These are phyloP conservation scores for Notoglanidium macrostoma DNA, from an alignment of 2,797 vertebrate species.

Conservation along the genomic window DNA sequence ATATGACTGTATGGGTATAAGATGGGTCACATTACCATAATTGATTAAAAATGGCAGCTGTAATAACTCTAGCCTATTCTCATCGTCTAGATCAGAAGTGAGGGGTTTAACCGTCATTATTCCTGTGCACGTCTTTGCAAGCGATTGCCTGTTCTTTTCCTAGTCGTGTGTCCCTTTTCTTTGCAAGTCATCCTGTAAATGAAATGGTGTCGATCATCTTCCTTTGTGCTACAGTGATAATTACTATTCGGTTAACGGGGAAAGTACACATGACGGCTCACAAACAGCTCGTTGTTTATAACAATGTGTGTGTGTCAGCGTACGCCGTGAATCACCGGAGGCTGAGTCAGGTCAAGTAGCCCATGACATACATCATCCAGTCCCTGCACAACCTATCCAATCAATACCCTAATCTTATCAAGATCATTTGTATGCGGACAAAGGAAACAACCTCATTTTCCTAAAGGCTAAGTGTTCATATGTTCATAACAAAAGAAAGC, in stretches of 20 bases:
- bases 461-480: constrained; percentile 11
- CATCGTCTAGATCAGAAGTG: neutral
- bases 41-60: too few species aligned
- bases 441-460: constrained; percentile 5
- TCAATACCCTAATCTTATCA: constrained; percentile 37
- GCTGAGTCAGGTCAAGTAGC: constrained; percentile 8
- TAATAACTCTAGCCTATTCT: neutral
- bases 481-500: neutral
- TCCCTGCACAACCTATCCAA: neutral
- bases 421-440: neutral
- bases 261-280: neutral
- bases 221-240: neutral
- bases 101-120: neutral
- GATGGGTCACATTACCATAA: neutral
- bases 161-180: neutral
- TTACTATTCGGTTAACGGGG: neutral
- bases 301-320: neutral
- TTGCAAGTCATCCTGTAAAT: neutral
- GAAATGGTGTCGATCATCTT: neutral
- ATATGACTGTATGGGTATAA: too few species aligned
- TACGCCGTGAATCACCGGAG: neutral
- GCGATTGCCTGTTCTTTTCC: neutral
- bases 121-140: neutral
- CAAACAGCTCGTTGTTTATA: neutral
- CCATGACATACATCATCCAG: neutral